Evolutionary conservation across 2,888 invertebrate species (phyloP).

Genomic region (Sinhomidia bicolor): DNA sequence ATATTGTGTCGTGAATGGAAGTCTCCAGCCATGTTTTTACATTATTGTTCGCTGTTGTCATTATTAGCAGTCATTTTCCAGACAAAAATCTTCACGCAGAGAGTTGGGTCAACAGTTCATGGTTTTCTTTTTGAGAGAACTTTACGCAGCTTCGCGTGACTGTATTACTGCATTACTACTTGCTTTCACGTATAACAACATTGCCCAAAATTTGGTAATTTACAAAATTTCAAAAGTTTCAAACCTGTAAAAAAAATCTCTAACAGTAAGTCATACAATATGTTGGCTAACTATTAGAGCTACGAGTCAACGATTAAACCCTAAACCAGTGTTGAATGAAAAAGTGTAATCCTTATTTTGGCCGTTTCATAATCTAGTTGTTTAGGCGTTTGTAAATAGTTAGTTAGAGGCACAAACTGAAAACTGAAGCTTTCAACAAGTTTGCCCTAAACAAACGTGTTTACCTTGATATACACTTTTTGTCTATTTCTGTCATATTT

Average conservation of each 20-base stretch:
- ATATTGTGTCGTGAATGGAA: conserved; percentile 33
- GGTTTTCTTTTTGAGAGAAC: conserved; percentile 1
- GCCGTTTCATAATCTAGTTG: no score
- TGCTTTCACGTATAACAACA: no score
- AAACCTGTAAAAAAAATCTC: no score
- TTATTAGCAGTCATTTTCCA: conserved; percentile 39
- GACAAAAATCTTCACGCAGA: not conserved
- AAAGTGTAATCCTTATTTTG: no score
- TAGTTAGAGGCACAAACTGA: not conserved
- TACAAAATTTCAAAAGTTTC: no score
- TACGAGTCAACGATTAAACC: no score
- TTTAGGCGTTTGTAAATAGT: no score
- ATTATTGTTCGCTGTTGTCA: conserved; percentile 23
- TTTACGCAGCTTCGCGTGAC: not conserved
- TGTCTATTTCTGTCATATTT: not conserved
- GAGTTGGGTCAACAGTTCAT: conserved; percentile 14
- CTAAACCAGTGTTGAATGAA: no score
- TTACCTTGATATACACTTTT: not conserved
- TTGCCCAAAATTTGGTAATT: no score
- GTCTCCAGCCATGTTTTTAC: conserved; percentile 49
- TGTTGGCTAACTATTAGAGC: no score
- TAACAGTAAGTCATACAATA: no score
- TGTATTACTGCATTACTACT: no score
- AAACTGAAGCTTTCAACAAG: conserved; percentile 43
- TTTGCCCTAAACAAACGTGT: conserved; percentile 6